These are phyloP conservation scores for Eubucco bourcierii DNA, from an alignment of 2,113 vertebrate genomes.

Conservation along the genomic window DNA sequence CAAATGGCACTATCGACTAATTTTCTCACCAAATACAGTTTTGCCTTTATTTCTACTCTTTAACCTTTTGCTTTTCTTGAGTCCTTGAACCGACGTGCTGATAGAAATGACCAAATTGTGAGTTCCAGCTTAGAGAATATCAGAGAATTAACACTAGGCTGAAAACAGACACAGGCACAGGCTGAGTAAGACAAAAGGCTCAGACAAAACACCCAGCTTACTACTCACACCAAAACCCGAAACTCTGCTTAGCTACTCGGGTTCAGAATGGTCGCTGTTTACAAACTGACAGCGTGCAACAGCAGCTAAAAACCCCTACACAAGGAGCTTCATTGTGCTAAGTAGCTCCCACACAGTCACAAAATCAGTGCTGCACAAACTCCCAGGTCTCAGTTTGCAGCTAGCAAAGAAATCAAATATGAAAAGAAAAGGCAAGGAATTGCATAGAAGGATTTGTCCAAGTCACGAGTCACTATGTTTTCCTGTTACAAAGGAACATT, in stretches of 20 bases:
- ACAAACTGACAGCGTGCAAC: not conserved
- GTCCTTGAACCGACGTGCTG: fast-evolving
- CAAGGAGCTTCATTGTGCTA: not conserved
- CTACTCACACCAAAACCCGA: not conserved
- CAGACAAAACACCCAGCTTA: not conserved
- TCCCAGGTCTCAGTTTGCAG: not conserved
- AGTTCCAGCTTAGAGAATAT: not conserved
- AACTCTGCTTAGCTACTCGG: not conserved
- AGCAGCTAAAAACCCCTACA: fast-evolving
- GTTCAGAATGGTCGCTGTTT: not conserved
- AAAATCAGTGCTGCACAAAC: not conserved
- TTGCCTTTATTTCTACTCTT: not conserved
- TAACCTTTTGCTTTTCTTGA: not conserved
- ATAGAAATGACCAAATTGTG: fast-evolving
- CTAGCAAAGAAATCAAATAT: not conserved
- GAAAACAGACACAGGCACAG: not conserved
- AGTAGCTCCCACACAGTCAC: not conserved
- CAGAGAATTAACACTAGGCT: not conserved
- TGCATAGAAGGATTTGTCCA: not conserved
- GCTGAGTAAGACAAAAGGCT: not conserved
- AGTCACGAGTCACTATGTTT: fast-evolving
- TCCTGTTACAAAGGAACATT: not conserved
- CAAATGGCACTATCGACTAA: not conserved
- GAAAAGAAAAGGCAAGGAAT: not conserved
- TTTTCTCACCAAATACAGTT: not conserved